phyloP scores from a whole-genome alignment of 92 coral and sea anemone species.

The Palythoa grandis region DNA sequence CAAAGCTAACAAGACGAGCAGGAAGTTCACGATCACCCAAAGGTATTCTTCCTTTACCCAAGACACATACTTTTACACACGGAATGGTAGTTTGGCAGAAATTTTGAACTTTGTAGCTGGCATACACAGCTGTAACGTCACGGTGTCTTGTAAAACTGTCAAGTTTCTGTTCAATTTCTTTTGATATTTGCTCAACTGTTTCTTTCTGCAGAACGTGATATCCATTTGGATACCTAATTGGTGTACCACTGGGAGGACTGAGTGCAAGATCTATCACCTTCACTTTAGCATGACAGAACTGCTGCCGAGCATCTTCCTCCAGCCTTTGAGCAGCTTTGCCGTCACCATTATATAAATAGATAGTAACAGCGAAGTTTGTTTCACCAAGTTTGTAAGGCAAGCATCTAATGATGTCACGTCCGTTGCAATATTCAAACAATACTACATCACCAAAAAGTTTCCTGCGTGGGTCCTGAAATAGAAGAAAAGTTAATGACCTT shows the following conservation, averaged over 20 bases:
- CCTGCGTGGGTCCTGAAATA: no score
- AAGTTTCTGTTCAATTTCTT: no score
- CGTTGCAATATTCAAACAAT: background rate
- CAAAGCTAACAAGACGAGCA: background rate
- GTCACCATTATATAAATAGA: background rate
- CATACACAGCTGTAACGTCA: background rate
- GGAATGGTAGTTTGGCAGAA: background rate
- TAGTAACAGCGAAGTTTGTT: background rate
- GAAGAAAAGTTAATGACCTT: no score
- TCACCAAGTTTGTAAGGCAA: background rate
- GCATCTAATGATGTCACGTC: background rate
- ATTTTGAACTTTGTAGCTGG: background rate
- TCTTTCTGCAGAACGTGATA: background rate
- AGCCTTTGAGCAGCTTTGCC: background rate
- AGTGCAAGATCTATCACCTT: background rate
- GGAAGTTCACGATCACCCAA: slow-evolving; percentile 19
- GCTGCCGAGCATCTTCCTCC: background rate
- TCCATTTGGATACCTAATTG: background rate
- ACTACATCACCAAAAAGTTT: no score
- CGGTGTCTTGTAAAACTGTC: background rate
- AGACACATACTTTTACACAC: slow-evolving; percentile 49
- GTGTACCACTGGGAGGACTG: background rate
- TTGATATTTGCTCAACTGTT: background rate
- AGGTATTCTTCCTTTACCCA: slow-evolving; percentile 62
- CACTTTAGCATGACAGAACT: background rate